Evolutionary conservation across 2,888 invertebrate genomes (phyloP).

Genomic region (Xylocampa areola): DNA sequence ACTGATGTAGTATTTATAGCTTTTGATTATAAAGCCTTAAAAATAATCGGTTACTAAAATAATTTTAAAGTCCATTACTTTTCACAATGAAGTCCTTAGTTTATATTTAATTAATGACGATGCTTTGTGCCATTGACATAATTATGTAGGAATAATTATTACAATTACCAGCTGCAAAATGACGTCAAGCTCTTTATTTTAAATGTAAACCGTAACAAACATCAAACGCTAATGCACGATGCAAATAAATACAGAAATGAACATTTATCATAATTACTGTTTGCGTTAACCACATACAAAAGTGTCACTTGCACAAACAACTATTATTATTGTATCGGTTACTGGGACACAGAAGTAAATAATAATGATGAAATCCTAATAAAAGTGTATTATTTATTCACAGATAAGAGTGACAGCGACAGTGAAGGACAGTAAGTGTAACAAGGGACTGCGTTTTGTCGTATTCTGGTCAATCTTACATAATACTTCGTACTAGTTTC

Average conservation of each 20-base stretch:
- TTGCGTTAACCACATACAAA: slow-evolving; percentile 19
- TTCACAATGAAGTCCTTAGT: too few relatives aligned
- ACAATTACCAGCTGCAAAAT: slow-evolving; percentile 12
- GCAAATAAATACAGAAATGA: slow-evolving; percentile 25
- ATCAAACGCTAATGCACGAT: slow-evolving; percentile 20
- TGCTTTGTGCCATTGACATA: background rate
- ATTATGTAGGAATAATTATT: too few relatives aligned
- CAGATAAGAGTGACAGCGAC: slow-evolving; percentile 98
- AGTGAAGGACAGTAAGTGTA: slow-evolving; percentile 95
- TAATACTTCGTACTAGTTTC: slow-evolving; percentile 84
- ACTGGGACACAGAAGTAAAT: slow-evolving; percentile 29
- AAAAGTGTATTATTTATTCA: slow-evolving; percentile 71
- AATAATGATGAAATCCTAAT: slow-evolving; percentile 56
- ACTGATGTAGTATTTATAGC: too few relatives aligned
- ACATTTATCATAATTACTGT: slow-evolving; percentile 9
- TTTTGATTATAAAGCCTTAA: too few relatives aligned
- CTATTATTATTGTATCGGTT: slow-evolving; percentile 46
- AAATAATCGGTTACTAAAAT: too few relatives aligned
- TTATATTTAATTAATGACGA: slow-evolving; percentile 20
- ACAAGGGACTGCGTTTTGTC: slow-evolving; percentile 79
- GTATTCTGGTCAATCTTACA: slow-evolving; percentile 89
- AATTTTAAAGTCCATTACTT: too few relatives aligned
- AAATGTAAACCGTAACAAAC: slow-evolving; percentile 10
- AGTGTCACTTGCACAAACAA: slow-evolving; percentile 51
- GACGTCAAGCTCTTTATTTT: slow-evolving; percentile 16